Percentiles rank a stretch among this genome's conserved stretches.
phyloP scores from a whole-genome alignment of 2,888 invertebrate genomes.

The Agonum fuliginosum region DNA sequence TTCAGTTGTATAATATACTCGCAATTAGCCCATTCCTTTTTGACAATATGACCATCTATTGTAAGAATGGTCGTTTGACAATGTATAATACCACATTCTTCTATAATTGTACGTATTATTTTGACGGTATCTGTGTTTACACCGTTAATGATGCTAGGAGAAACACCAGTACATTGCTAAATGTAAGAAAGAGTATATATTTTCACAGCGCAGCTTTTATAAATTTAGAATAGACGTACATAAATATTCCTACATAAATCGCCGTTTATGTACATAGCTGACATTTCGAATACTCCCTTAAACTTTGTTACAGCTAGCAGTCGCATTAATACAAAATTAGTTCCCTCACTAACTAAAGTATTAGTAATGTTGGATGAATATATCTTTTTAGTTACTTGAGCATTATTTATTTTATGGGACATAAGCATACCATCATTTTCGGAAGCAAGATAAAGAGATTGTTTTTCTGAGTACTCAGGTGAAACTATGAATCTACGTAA shows the following conservation, averaged over 20 bases:
- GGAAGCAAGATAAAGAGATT: constrained; percentile 1
- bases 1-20: constrained; percentile 77
- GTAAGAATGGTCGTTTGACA: constrained; percentile 76
- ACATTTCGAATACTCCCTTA: constrained; percentile 75
- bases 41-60: constrained; percentile 76
- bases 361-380: constrained; percentile 50
- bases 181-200: constrained; percentile 42
- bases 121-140: constrained; percentile 75
- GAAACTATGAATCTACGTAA: neutral
- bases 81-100: constrained; percentile 75
- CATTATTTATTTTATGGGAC: neutral
- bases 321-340: constrained; percentile 77
- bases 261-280: constrained; percentile 77
- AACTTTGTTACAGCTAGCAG: constrained; percentile 76
- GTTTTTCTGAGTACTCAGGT: constrained; percentile 22
- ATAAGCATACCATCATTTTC: constrained; percentile 9
- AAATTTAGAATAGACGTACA: constrained; percentile 71
- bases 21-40: constrained; percentile 78
- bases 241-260: constrained; percentile 77
- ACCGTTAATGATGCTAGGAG: constrained; percentile 74
- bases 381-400: neutral
- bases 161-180: constrained; percentile 72
- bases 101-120: constrained; percentile 77
- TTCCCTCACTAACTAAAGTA: constrained; percentile 78
- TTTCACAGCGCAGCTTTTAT: constrained; percentile 37